phyloP scores from a whole-genome alignment of 2,888 invertebrate species.

The Diaperis boleti region DNA sequence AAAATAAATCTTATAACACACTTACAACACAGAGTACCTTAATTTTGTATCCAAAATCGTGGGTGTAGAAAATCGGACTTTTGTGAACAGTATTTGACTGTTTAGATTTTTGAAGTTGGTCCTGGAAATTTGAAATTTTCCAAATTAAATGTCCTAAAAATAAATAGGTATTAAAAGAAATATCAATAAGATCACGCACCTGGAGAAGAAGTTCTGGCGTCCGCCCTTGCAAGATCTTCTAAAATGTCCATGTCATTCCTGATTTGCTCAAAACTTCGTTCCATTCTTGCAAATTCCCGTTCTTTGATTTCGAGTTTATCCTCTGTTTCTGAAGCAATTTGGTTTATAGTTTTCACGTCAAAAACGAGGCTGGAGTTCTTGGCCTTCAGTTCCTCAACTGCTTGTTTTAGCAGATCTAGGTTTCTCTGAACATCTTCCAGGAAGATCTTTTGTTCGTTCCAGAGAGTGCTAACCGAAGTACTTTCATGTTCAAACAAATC shows the following conservation, averaged over 20 bases:
- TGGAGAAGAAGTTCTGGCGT: neutral
- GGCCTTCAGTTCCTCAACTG: conserved; percentile 63
- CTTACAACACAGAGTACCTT: conserved; percentile 71
- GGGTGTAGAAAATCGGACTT: conserved; percentile 78
- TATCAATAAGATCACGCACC: neutral
- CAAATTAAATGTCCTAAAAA: conserved; percentile 75
- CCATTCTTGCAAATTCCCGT: conserved; percentile 63
- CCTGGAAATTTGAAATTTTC: conserved; percentile 78
- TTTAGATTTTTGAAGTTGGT: conserved; percentile 76
- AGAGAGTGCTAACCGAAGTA: conserved; percentile 60
- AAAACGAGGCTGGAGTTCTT: conserved; percentile 67
- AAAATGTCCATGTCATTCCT: conserved; percentile 67
- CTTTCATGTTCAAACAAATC: conserved; percentile 63
- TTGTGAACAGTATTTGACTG: conserved; percentile 73
- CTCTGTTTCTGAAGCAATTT: conserved; percentile 68
- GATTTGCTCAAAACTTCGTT: conserved; percentile 67
- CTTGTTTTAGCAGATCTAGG: conserved; percentile 50
- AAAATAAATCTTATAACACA: conserved; percentile 39
- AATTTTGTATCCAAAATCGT: conserved; percentile 80
- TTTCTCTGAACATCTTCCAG: conserved; percentile 56
- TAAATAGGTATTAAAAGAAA: too few species aligned
- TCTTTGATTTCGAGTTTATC: conserved; percentile 69
- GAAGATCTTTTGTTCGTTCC: conserved; percentile 62
- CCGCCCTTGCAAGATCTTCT: conserved; percentile 57
- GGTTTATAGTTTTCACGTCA: conserved; percentile 68